Percentiles rank a stretch among this genome's conserved stretches.
phyloP scores from a whole-genome alignment of 2,888 invertebrate genomes.

The Leptura quadrifasciata region DNA sequence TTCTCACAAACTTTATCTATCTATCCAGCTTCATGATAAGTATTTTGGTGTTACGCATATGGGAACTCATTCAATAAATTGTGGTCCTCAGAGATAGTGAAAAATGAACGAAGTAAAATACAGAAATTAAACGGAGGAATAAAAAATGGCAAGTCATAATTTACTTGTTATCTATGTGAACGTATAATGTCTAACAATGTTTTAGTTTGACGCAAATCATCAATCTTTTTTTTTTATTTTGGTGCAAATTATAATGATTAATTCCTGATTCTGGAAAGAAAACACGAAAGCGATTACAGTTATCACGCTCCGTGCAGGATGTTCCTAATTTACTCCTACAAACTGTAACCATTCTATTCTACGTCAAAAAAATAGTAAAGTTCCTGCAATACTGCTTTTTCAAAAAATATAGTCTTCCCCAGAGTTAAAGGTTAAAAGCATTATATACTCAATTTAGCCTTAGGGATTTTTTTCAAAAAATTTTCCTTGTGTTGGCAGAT shows the following conservation, averaged over 20 bases:
- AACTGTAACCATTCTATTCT: too few relatives aligned
- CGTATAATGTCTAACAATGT: conserved; percentile 21
- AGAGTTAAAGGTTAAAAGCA: too few relatives aligned
- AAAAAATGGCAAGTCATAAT: conserved; percentile 35
- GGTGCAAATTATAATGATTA: not conserved
- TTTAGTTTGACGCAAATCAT: conserved; percentile 17
- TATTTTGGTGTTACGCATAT: too few relatives aligned
- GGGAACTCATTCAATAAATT: not conserved
- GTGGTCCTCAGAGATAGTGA: not conserved
- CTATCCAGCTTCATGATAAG: not conserved
- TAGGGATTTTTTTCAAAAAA: too few relatives aligned
- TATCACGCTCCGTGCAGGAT: not conserved
- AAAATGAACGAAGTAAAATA: conserved; percentile 6
- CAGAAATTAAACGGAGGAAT: conserved; percentile 28
- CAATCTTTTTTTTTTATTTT: conserved; percentile 15
- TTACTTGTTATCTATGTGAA: conserved; percentile 35
- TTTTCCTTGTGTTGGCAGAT: too few relatives aligned
- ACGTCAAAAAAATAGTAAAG: too few relatives aligned
- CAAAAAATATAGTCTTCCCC: too few relatives aligned
- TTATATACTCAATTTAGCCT: too few relatives aligned
- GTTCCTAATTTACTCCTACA: too few relatives aligned
- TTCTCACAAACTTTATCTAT: not conserved
- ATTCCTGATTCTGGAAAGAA: not conserved
- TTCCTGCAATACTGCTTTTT: too few relatives aligned
- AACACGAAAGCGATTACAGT: not conserved